Conservation (phyloP, 2,888 invertebrate genomes). For the Leucophenga montana region DNA sequence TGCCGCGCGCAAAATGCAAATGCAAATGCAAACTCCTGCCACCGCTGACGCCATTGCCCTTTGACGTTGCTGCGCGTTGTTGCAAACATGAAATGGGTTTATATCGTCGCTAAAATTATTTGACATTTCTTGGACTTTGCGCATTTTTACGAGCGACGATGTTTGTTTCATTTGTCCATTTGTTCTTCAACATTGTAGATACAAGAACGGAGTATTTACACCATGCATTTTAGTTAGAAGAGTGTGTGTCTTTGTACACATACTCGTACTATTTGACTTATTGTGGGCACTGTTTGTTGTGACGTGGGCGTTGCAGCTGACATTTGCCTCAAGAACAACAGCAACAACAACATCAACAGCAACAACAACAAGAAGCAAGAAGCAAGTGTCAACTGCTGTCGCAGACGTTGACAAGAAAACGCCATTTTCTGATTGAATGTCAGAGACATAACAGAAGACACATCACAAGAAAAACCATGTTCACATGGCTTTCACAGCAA, state of each 20-base stretch:
- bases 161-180: conserved; percentile 41
- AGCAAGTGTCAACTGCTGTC: conserved; percentile 43
- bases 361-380: conserved; percentile 11
- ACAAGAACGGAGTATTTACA: too few species aligned
- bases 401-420: conserved; percentile 70
- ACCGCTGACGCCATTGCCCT: conserved; percentile 34
- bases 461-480: too few species aligned
- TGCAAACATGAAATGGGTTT: conserved; percentile 71
- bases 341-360: conserved; percentile 5
- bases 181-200: neutral
- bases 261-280: conserved; percentile 51
- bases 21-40: conserved; percentile 38
- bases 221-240: too few species aligned
- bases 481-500: too few species aligned
- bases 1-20: conserved; percentile 50
- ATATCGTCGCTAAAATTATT: conserved; percentile 70
- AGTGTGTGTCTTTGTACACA: too few species aligned
- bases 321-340: conserved; percentile 14
- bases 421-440: conserved; percentile 71
- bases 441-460: conserved; percentile 52
- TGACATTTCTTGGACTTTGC: conserved; percentile 69
- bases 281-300: conserved; percentile 56
- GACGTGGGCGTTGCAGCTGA: conserved; percentile 42
- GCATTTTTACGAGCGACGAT: conserved; percentile 61
- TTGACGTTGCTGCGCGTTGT: conserved; percentile 46